Base-by-base conservation (phyloP, 2,888 invertebrate species). In the Andrena haemorrhoa region DNA sequence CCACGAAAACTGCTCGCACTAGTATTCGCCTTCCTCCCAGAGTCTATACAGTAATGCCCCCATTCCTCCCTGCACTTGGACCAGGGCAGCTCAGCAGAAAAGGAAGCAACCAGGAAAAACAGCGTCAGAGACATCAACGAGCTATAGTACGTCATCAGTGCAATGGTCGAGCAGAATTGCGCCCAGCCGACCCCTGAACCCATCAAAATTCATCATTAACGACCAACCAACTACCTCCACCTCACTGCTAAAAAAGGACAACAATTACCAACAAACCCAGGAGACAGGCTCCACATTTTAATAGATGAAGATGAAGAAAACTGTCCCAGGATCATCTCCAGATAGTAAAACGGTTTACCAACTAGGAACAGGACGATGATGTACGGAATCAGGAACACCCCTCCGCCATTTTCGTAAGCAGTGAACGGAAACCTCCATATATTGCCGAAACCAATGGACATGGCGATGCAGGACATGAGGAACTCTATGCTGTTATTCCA, bases 251-350 rank as follows among this genome's bases (percentile, higher is more conserved):
- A 23, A 10, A 56, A 23, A 12, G 1, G 8, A 31, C 5, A n/a
- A 8, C 23, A 79, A 73, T 75, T 86, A 91, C 90, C 91, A 23
- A 77, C 71, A 7, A 92, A 96, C 0, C 96, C 95, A 0, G 98
- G 98, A 0, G 95, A 95, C 78, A 96, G 93, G 79, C 94, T 94
- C 95, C 96, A 96, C 47, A 98, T 95, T 92, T 96, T 97, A 1
- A 98, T 96, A 1, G 97, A 97, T 78, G 98, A 97, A 86, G 96
- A 95, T 75, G 97, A 96, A 73, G 97, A 96, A 91, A 98, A 98
- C 93, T 98, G 98, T 8, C 98, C 98, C 20, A 98, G 92, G 6
- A 96, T 95, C 95, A 98, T 96, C 94, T 98, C 98, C 91, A 98
- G 94, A 92, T 97, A 98, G 93, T 98, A 98, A 94, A 98, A 96